Evolutionary conservation across 2,888 invertebrate genomes (phyloP).

Genomic region (Lepetodrilus schrolli): DNA sequence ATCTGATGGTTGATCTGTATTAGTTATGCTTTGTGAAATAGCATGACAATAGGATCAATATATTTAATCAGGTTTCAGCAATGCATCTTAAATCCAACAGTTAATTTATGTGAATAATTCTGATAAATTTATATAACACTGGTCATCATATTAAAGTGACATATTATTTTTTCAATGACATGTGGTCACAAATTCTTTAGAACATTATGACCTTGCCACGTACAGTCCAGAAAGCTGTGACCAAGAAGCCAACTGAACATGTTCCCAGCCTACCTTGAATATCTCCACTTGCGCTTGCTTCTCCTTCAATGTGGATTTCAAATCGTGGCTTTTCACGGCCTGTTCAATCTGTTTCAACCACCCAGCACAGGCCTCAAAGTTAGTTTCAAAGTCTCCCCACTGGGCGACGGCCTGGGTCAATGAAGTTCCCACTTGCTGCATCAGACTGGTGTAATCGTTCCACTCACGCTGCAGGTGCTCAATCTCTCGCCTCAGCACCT

Average conservation of each 20-base stretch:
- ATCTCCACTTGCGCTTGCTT: constrained; percentile 88
- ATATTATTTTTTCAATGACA: not conserved
- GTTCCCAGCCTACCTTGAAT: constrained; percentile 77
- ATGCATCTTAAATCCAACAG: too few species aligned
- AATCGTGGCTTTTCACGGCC: constrained; percentile 86
- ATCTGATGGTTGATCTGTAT: too few species aligned
- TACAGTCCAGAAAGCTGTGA: not conserved
- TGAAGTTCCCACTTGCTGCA: constrained; percentile 78
- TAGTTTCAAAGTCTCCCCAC: constrained; percentile 87
- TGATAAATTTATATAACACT: too few species aligned
- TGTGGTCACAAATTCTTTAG: not conserved
- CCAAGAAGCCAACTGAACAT: not conserved
- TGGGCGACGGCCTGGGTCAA: constrained; percentile 90
- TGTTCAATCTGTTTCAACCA: constrained; percentile 92
- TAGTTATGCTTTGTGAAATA: too few species aligned
- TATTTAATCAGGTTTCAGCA: too few species aligned
- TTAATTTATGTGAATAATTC: too few species aligned
- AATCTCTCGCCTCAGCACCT: constrained; percentile 88
- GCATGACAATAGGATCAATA: too few species aligned
- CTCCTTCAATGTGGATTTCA: constrained; percentile 88
- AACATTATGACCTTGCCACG: not conserved
- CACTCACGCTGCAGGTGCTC: constrained; percentile 93
- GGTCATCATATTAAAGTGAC: too few species aligned
- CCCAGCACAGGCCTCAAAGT: constrained; percentile 84
- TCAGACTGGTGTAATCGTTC: constrained; percentile 77